Percentiles rank a stretch among this genome's conserved stretches.
Evolutionary conservation across 2,113 vertebrate genomes (phyloP).

Genomic region (Xenopus borealis): DNA sequence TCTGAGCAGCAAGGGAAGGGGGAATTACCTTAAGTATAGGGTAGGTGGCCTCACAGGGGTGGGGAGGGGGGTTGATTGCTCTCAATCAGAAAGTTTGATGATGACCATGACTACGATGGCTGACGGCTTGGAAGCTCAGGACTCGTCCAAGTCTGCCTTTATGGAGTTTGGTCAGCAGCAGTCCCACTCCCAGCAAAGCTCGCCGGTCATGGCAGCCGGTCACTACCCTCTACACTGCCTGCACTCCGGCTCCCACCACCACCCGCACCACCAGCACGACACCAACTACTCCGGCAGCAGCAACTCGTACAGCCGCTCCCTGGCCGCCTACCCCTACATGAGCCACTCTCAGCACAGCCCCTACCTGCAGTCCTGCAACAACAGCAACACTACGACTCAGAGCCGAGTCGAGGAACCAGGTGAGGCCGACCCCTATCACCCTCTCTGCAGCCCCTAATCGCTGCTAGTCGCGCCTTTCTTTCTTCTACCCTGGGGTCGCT

Average conservation of each 20-base stretch:
- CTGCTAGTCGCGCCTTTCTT: background rate
- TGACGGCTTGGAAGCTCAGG: conserved; percentile 98
- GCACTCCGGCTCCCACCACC: conserved; percentile 83
- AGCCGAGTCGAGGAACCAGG: conserved; percentile 93
- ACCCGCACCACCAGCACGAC: conserved; percentile 77
- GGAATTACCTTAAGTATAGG: conserved; percentile 49
- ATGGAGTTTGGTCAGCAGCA: conserved; percentile 71
- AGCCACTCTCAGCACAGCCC: conserved; percentile 84
- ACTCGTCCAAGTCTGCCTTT: conserved; percentile 95
- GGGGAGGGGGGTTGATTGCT: conserved; percentile 63
- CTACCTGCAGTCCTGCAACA: conserved; percentile 85
- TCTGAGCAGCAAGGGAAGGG: conserved; percentile 53
- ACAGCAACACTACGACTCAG: conserved; percentile 70
- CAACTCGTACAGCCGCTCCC: conserved; percentile 86
- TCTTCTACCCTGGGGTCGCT: background rate
- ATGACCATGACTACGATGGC: conserved; percentile 99
- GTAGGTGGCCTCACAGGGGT: conserved; percentile 50
- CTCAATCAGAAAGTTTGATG: conserved; percentile 95
- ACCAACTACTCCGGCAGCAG: conserved; percentile 80
- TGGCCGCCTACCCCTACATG: conserved; percentile 92
- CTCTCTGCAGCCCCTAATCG: background rate
- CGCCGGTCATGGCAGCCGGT: conserved; percentile 86
- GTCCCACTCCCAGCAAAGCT: conserved; percentile 70
- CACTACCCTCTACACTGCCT: conserved; percentile 96
- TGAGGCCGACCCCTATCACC: conserved; percentile 63